A percentile compares a stretch with the other conserved stretches of the same genome.
Conservation (phyloP, 2,797 vertebrate genomes). For the Australoheros facetus region DNA sequence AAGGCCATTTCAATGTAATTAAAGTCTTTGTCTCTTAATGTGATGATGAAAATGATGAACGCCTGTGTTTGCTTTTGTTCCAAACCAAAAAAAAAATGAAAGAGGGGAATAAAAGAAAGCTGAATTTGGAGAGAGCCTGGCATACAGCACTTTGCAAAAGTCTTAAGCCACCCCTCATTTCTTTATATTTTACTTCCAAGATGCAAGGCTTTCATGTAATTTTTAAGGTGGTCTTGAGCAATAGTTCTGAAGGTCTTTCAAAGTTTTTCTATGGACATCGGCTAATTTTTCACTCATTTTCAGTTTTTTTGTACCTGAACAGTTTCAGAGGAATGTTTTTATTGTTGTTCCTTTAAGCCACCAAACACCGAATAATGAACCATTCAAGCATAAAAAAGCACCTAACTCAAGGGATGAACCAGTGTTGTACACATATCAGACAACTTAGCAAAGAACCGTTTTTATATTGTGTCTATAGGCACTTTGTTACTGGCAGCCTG, state of each 20-base stretch:
- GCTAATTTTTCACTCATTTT: neutral
- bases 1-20: neutral
- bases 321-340: neutral
- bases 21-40: neutral
- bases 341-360: neutral
- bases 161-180: neutral
- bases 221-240: too few relatives aligned
- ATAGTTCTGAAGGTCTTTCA: too few relatives aligned
- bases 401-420: neutral
- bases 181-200: too few relatives aligned
- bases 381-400: neutral
- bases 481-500: neutral
- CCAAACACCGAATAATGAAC: accelerated
- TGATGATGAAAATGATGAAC: neutral
- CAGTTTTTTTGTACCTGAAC: neutral
- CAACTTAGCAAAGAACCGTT: neutral
- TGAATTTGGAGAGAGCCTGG: neutral
- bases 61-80: neutral
- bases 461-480: neutral
- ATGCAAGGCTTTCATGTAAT: too few relatives aligned
- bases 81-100: too few relatives aligned
- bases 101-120: neutral
- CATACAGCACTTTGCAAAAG: neutral
- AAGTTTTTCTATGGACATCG: too few relatives aligned
- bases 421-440: neutral